Conservation (phyloP, 1,140 invertebrate genomes). For the Epicauta chinensis region DNA sequence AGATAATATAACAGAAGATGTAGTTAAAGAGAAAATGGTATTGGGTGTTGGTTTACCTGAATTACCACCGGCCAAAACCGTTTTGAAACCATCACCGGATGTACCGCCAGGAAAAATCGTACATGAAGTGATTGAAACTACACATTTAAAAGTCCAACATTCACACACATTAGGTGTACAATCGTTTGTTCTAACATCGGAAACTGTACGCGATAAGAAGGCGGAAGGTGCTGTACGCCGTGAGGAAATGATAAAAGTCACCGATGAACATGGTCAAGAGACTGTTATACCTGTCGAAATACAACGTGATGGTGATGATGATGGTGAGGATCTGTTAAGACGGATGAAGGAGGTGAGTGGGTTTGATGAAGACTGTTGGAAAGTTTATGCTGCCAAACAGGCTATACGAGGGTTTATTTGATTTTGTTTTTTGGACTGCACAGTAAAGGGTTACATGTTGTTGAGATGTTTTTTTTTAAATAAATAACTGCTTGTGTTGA, state of each 20-base stretch:
- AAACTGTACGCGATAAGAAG: conserved; percentile 43
- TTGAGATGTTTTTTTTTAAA: too few species aligned
- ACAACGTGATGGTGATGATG: conserved; percentile 5
- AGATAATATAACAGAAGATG: conserved; percentile 34
- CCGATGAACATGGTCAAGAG: conserved; percentile 17
- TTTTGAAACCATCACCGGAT: conserved; percentile 39
- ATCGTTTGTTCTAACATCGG: conserved; percentile 49
- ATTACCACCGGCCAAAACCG: conserved; percentile 34
- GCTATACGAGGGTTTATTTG: conserved; percentile 46
- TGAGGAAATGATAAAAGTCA: conserved; percentile 24
- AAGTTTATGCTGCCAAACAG: conserved; percentile 47
- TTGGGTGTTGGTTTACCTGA: conserved; percentile 40
- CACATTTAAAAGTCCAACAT: conserved; percentile 49
- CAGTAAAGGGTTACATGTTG: neutral
- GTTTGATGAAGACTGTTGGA: conserved; percentile 39
- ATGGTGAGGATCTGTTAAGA: conserved; percentile 34
- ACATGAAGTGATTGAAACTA: conserved; percentile 52
- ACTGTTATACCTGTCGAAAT: conserved; percentile 1
- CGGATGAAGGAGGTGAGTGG: conserved; percentile 44
- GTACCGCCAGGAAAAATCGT: conserved; percentile 45
- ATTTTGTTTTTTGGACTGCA: neutral
- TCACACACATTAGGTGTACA: conserved; percentile 46
- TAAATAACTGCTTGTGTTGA: too few species aligned
- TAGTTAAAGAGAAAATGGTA: conserved; percentile 42
- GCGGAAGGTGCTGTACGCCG: conserved; percentile 30